phyloP scores from a whole-genome alignment of 2,797 vertebrate genomes.

The Alcedo quadribrachys region DNA sequence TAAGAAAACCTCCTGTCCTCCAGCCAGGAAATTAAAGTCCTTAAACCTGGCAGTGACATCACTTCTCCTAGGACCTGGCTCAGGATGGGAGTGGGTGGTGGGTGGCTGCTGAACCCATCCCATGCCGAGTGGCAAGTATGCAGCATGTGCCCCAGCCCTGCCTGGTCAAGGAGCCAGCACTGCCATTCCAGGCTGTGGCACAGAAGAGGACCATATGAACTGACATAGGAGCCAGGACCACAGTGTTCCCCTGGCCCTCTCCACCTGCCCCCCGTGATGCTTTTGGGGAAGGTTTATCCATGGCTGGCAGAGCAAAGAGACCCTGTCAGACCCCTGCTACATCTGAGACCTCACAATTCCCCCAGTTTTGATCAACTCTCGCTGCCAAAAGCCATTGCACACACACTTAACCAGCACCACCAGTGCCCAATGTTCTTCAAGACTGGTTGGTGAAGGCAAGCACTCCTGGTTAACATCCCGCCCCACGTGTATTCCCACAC shows the following conservation, averaged over 20 bases:
- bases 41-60: neutral
- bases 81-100: neutral
- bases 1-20: neutral
- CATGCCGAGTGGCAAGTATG: accelerated
- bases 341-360: accelerated
- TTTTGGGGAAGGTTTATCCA: neutral
- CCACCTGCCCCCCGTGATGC: neutral
- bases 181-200: accelerated
- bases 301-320: neutral
- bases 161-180: accelerated
- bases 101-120: neutral
- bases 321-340: neutral
- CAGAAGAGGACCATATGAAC: neutral
- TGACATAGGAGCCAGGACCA: neutral
- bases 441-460: accelerated
- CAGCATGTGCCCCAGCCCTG: neutral
- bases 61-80: neutral
- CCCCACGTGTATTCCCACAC: neutral
- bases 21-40: neutral
- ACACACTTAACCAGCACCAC: neutral
- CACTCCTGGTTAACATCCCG: accelerated
- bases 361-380: neutral
- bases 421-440: neutral
- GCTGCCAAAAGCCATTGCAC: neutral
- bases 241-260: accelerated